Base-by-base conservation (phyloP, 2,888 invertebrate genomes). In the Nymphalis urticae region DNA sequence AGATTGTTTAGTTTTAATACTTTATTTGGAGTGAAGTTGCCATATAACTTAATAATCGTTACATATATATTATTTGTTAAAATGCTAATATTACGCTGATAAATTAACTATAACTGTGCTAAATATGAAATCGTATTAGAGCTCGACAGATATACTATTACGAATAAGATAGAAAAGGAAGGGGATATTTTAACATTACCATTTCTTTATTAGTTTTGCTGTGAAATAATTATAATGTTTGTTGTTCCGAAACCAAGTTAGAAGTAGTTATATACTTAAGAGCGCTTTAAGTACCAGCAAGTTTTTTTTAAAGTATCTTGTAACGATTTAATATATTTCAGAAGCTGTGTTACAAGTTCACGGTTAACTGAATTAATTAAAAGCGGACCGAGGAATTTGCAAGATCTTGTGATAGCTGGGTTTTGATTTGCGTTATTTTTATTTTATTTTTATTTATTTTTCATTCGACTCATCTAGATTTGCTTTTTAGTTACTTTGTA, bases 271-370 rank as follows among this genome's bases (percentile, higher is more conserved):
- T 42, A 42, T 13, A 42, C 42, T 42, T 3, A 42, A 0, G 42
- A 13, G 13, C 13, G 4, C 13, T 2, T 13, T 42, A 42, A 42
- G 3, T 10, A 42, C 13, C 4, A 4, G 13, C 24, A 21, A 10
- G 13, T 54, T 54, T 5, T 53, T 24, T 54, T 24, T 54, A 27
- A 13, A 54, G 42, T 27, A 54, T 13, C 24, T 24, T 24, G 21
- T 54, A 54, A 54, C 24, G 27, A 24, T 27, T 54, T 16, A 24
- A 54, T 56, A 62, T 8, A 53, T 88, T 88, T 79, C 88, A 89
- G 89, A 77, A 85, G 86, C 83, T 83, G 88, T 80, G 77, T 84
- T 65, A 79, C 86, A 75, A 85, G 81, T 78, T 82, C 81, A 72
- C 79, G 76, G 62, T 78, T 85, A 75, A 77, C 78, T 71, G 82